phyloP scores from a whole-genome alignment of 2,888 invertebrate species.

The Torymus tubicola region DNA sequence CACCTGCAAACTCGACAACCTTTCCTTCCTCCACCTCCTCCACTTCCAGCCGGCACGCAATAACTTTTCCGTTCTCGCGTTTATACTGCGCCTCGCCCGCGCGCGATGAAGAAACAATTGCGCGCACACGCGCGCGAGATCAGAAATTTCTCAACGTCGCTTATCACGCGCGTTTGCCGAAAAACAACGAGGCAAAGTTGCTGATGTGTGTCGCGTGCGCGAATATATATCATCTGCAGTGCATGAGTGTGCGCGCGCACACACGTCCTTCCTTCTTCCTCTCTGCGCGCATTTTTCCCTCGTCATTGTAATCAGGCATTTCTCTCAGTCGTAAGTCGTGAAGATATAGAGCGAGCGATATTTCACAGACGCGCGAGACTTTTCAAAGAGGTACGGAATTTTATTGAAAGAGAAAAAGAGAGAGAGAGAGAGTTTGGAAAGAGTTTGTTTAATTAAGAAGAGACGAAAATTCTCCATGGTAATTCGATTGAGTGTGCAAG shows the following conservation, averaged over 20 bases:
- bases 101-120: slow-evolving; percentile 48
- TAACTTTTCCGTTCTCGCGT: slow-evolving; percentile 5
- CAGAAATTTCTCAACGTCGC: slow-evolving; percentile 45
- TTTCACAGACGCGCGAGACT: slow-evolving; percentile 8
- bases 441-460: too few relatives aligned
- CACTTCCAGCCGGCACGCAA: neutral
- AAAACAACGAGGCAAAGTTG: slow-evolving; percentile 10
- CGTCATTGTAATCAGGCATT: slow-evolving; percentile 50
- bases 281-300: slow-evolving; percentile 7
- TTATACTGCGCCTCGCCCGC: too few relatives aligned
- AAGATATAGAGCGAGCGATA: slow-evolving; percentile 6
- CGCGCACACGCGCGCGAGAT: neutral
- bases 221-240: slow-evolving; percentile 53
- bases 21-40: too few relatives aligned
- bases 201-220: slow-evolving; percentile 42
- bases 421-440: too few relatives aligned
- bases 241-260: slow-evolving; percentile 3
- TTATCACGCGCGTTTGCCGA: neutral
- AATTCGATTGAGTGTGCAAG: too few relatives aligned
- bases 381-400: neutral
- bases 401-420: too few relatives aligned
- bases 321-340: slow-evolving; percentile 16
- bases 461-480: too few relatives aligned
- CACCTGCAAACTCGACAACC: too few relatives aligned
- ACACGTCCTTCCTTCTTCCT: neutral